Percentiles rank a stretch among this genome's conserved stretches.
phyloP scores from a whole-genome alignment of 2,888 invertebrate species.

The Lasius fuliginosus region DNA sequence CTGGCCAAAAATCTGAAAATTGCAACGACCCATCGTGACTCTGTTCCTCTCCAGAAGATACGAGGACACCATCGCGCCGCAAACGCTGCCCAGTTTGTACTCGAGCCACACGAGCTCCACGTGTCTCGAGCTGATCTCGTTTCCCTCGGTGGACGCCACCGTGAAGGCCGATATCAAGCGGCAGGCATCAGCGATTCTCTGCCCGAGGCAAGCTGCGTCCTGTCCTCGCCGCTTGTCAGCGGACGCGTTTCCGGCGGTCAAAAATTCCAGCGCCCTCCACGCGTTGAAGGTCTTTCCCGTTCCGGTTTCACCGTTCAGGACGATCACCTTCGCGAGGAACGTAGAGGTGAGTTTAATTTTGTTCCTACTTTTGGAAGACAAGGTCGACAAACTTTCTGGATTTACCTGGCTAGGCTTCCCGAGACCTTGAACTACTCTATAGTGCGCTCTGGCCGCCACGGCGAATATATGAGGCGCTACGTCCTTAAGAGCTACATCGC shows the following conservation, averaged over 20 bases:
- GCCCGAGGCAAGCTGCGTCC: slow-evolving; percentile 75
- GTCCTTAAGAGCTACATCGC: slow-evolving; percentile 59
- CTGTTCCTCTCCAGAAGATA: slow-evolving; percentile 85
- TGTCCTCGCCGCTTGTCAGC: slow-evolving; percentile 23
- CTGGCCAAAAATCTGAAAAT: slow-evolving; percentile 86
- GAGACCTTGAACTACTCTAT: slow-evolving; percentile 79
- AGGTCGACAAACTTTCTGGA: neutral
- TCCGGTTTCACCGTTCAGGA: slow-evolving; percentile 86
- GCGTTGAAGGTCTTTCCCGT: slow-evolving; percentile 86
- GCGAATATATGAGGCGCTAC: slow-evolving; percentile 81
- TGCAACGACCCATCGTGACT: slow-evolving; percentile 83
- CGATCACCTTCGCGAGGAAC: slow-evolving; percentile 77
- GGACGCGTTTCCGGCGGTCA: slow-evolving; percentile 71
- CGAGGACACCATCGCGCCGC: slow-evolving; percentile 84
- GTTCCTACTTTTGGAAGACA: no score
- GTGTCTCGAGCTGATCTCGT: slow-evolving; percentile 85
- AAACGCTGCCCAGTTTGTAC: slow-evolving; percentile 79
- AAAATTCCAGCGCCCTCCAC: slow-evolving; percentile 83
- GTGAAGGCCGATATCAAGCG: slow-evolving; percentile 82
- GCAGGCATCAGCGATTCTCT: slow-evolving; percentile 80
- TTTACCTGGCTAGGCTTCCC: slow-evolving; percentile 82
- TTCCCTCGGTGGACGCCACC: slow-evolving; percentile 84
- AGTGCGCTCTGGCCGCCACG: slow-evolving; percentile 80
- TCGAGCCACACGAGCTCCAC: slow-evolving; percentile 85
- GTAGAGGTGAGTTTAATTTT: no score